Base-by-base conservation (phyloP, 2,888 invertebrate species). In the Exephanes ischioxanthus region DNA sequence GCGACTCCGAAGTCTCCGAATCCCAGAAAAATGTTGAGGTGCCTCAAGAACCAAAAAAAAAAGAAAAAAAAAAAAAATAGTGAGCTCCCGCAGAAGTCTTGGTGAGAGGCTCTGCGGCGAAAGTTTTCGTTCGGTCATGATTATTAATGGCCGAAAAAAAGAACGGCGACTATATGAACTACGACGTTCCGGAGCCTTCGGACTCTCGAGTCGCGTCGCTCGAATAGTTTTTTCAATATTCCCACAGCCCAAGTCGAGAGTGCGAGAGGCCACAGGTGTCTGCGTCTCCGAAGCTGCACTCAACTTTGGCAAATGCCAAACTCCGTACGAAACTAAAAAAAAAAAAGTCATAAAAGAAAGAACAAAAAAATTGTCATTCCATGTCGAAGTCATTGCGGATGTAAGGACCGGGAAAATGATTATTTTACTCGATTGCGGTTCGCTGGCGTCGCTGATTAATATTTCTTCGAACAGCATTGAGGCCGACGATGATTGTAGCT, bases 61-160 rank as follows among this genome's bases (percentile, higher is more conserved):
- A 30, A 30, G 22, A 14, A 26, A n/a, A n/a, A 7, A 3, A 30
- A 70, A 48, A 37, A 72, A 22, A 14, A 41, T 16, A 55, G 33
- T 6, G 22, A 9, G 51, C 16, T 11, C 30, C 19, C 14, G 16
- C 11, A 14, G 53, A 58, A 26, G 41, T 61, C 19, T 70, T 14
- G 6, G 22, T n/a, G 37, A n/a, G 61, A 67, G 58, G 22, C 68
- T 45, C 19, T 45, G 68, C 72, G 51, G 75, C 58, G 68, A 75
- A 81, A 81, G 48, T 75, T 75, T 41, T 45, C 26, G 45, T 41
- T 55, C 26, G 45, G 53, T 81, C 68, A 75, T 26, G 81, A 70
- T 81, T 75, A 81, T 81, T 68, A 81, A 75, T 68, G 75, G 37
- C n/a, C 14, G 33, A 33, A 51, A 6, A 33, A 33, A 48, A 66